Percentiles rank a stretch among this genome's conserved stretches.
These are phyloP conservation scores for Tanytarsus gracilentus DNA, from an alignment of 2,888 invertebrate species.

Conservation along the genomic window DNA sequence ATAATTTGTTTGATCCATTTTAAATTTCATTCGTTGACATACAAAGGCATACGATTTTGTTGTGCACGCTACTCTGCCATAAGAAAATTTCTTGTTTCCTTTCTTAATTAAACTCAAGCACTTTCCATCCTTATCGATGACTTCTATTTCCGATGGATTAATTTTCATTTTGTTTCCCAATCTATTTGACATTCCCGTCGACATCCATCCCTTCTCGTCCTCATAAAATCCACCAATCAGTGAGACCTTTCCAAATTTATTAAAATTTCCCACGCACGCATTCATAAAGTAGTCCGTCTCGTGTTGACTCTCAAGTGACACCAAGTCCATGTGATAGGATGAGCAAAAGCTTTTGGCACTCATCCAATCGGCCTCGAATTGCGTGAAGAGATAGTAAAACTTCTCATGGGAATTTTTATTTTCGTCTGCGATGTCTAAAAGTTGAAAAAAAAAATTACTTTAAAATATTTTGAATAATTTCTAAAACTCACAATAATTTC, in stretches of 20 bases:
- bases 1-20: neutral
- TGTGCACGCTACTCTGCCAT: neutral
- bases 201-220: neutral
- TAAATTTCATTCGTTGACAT: slow-evolving; percentile 5
- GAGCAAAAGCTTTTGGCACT: neutral
- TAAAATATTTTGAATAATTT: neutral
- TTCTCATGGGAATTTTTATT: neutral
- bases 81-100: slow-evolving; percentile 11
- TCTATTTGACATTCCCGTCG: too few relatives aligned
- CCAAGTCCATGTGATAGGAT: slow-evolving; percentile 1
- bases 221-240: neutral
- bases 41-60: neutral
- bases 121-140: too few relatives aligned
- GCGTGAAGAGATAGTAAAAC: neutral
- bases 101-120: too few relatives aligned
- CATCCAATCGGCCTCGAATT: slow-evolving; percentile 11
- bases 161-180: too few relatives aligned
- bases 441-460: neutral
- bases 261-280: neutral
- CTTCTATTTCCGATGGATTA: too few relatives aligned
- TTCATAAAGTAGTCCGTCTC: slow-evolving; percentile 13
- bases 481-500: slow-evolving; percentile 14
- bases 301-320: slow-evolving; percentile 9
- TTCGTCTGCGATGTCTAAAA: slow-evolving; percentile 10
- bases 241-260: neutral